Evolutionary conservation across 2,113 vertebrate genomes (phyloP).

Genomic region (Pimephales promelas): DNA sequence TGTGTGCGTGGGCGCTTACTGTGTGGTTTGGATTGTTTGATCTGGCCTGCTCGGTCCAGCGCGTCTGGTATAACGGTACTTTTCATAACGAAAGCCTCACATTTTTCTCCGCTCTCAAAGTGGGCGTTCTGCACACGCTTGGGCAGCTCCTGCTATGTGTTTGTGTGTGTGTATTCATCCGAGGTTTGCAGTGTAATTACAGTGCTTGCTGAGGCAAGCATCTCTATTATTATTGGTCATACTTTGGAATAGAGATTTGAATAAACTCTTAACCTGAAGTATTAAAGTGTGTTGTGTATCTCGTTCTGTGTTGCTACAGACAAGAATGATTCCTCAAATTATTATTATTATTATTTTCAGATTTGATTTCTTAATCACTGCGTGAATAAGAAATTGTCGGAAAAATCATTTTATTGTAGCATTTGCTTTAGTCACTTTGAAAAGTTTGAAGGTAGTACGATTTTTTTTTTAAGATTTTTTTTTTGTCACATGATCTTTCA

Average conservation of each 20-base stretch:
- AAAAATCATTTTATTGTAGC: neutral
- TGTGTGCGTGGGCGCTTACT: conserved; percentile 35
- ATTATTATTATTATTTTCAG: neutral
- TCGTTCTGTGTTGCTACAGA: neutral
- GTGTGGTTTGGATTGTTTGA: conserved; percentile 53
- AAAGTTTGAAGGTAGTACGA: too few species aligned
- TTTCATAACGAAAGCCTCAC: conserved; percentile 50
- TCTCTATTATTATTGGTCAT: conserved; percentile 18
- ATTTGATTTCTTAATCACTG: neutral
- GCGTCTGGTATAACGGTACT: conserved; percentile 59
- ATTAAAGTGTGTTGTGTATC: neutral
- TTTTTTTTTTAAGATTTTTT: too few species aligned
- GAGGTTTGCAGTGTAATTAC: conserved; percentile 36
- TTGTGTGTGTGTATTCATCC: conserved; percentile 48
- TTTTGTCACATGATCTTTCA: neutral
- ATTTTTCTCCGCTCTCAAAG: conserved; percentile 49
- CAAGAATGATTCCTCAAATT: neutral
- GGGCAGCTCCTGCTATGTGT: conserved; percentile 21
- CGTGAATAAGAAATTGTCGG: neutral
- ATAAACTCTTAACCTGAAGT: neutral
- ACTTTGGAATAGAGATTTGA: conserved; percentile 4
- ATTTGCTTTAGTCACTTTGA: neutral
- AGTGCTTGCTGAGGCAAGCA: conserved; percentile 14
- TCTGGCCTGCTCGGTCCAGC: conserved; percentile 52
- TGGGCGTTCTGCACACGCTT: neutral